Evolutionary conservation across 2,888 invertebrate genomes (phyloP), one percentile per base, ranked within the genome.

Genomic region (Nudaria mundana): DNA sequence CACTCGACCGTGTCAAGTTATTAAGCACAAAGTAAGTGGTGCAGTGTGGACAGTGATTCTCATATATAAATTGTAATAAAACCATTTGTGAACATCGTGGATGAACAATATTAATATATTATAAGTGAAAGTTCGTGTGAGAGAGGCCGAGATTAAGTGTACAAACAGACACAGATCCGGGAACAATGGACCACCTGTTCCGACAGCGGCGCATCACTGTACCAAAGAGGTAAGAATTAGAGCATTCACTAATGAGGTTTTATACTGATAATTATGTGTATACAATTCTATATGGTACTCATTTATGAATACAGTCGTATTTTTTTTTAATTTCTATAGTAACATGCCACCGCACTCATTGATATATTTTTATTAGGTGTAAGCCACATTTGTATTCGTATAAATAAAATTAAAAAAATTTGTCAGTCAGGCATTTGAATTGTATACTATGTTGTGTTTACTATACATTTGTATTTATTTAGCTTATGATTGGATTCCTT

Each of bases 151-250:
- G 60, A 51, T 59, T 48, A 66, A 73, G 74, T 68, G 66, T 62
- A 62, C 69, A 77, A 63, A 75, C 73, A 71, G 71, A 72, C 70
- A 63, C 57, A 60, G 66, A 48, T 54, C 51, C 42, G 58, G 65
- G 72, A 63, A 86, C 80, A 86, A 90, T 81, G 86, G 84, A 85
- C 64, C 85, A 82, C 75, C 80, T 84, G 78, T 88, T 89, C 78
- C 85, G 85, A 64, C 88, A 81, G 62, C 76, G 89, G 57, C 80
- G 85, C 71, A 80, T 81, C 60, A 87, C 78, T 66, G 81, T 82
- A 66, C 88, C 82, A 63, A 89, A 84, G 74, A 73, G 81, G 84
- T 89, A 65, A 88, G 82, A 24, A 24, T 7, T 33, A 24, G 15
- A 56, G 52, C 49, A 52, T 46, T 44, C n/a, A 37, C 33, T 39